Evolutionary conservation across 2,797 vertebrate genomes (phyloP).

Genomic region (Cyclopterus lumpus): DNA sequence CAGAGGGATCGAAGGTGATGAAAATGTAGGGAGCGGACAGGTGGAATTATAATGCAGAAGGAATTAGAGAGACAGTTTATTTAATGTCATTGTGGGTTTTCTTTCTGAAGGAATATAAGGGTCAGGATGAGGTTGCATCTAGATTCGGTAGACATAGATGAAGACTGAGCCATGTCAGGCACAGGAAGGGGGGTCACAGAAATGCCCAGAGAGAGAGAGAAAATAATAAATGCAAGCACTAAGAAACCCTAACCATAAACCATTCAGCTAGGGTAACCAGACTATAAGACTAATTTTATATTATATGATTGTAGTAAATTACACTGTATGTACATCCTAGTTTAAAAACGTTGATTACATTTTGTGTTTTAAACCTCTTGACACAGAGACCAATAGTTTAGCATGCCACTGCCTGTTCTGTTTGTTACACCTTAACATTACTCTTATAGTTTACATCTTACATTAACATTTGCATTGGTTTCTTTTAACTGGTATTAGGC

Average conservation of each 20-base stretch:
- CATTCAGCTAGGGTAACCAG: background rate
- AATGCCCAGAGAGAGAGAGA: conserved; percentile 18
- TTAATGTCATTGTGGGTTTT: conserved; percentile 47
- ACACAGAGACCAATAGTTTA: background rate
- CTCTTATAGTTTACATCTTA: background rate
- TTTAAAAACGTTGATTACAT: background rate
- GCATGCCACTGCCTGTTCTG: background rate
- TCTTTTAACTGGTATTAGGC: background rate
- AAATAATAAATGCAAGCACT: conserved; percentile 2
- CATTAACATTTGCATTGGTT: background rate
- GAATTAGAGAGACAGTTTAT: conserved; percentile 66
- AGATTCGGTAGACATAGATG: conserved; percentile 38
- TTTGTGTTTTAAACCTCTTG: background rate
- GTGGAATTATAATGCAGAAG: conserved; percentile 54
- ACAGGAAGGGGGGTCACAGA: conserved; percentile 23
- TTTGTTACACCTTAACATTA: background rate
- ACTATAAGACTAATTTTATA: background rate
- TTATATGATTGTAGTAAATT: background rate
- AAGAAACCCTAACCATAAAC: background rate
- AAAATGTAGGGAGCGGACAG: conserved; percentile 43
- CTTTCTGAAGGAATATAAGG: conserved; percentile 41
- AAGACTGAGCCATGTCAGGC: conserved; percentile 42
- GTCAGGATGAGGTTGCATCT: conserved; percentile 45
- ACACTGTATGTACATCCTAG: background rate
- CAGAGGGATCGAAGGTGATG: conserved; percentile 54